These are phyloP conservation scores for Halictus ligatus DNA, from an alignment of 2,888 invertebrate species.

Conservation along the genomic window DNA sequence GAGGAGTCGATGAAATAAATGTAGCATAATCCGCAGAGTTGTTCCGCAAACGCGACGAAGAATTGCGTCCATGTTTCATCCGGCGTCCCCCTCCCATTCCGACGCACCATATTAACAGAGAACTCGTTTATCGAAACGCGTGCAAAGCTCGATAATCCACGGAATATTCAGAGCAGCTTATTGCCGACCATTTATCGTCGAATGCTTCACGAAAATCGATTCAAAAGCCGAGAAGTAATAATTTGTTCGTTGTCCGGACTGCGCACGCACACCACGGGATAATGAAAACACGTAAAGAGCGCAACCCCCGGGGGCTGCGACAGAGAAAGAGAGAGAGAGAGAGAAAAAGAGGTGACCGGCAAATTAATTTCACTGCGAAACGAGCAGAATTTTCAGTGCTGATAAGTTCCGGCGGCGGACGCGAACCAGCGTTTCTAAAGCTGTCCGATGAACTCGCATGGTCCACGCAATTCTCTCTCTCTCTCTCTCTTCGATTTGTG, in stretches of 20 bases:
- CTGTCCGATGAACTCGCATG: neutral
- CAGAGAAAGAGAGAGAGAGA: neutral
- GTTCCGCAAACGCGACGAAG: neutral
- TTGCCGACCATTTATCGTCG: constrained; percentile 20
- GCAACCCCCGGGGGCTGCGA: neutral
- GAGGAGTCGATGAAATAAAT: neutral
- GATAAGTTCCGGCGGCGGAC: neutral
- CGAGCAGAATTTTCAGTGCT: constrained; percentile 18
- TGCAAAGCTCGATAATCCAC: constrained; percentile 25
- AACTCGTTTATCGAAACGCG: neutral
- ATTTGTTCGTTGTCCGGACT: neutral
- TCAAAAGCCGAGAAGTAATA: constrained; percentile 23
- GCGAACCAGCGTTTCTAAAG: neutral
- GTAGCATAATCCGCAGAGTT: neutral
- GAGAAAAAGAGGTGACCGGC: neutral
- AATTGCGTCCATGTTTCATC: neutral
- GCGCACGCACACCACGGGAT: neutral
- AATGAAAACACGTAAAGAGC: neutral
- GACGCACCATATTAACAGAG: neutral
- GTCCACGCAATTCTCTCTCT: neutral
- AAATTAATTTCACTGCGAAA: constrained; percentile 21
- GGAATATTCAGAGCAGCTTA: constrained; percentile 40
- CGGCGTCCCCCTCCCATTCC: neutral
- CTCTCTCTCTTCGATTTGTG: neutral
- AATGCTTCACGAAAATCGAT: constrained; percentile 19